Conservation (phyloP, 2,113 vertebrate genomes). For the Balaeniceps rex region DNA sequence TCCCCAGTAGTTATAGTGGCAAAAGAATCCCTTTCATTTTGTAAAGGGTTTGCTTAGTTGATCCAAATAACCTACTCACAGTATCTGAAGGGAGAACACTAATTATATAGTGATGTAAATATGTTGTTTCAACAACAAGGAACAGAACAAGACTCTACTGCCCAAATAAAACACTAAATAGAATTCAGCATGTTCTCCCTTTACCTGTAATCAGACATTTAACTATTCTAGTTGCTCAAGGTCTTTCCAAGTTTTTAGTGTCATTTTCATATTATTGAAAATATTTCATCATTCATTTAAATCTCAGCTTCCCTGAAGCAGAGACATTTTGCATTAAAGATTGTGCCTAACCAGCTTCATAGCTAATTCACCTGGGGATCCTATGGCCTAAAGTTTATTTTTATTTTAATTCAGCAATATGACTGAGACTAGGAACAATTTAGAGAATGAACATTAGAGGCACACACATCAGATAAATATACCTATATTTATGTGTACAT, state of each 20-base stretch:
- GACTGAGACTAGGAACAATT: neutral
- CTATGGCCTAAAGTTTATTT: neutral
- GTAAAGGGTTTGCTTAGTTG: neutral
- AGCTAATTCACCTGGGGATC: neutral
- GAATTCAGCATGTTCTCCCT: neutral
- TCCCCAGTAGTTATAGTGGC: neutral
- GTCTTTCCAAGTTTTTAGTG: conserved; percentile 15
- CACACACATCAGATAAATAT: neutral
- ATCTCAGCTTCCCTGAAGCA: neutral
- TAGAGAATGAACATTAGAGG: neutral
- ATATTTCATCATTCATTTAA: conserved; percentile 25
- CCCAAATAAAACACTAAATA: neutral
- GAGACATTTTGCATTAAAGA: neutral
- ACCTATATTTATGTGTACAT: neutral
- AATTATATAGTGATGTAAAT: neutral
- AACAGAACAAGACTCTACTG: neutral
- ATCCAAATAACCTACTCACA: neutral
- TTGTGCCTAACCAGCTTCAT: neutral
- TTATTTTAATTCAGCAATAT: neutral
- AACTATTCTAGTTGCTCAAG: neutral
- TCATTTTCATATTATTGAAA: conserved; percentile 9
- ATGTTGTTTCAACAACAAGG: conserved; percentile 18
- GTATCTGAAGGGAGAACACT: neutral
- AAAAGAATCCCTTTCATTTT: neutral
- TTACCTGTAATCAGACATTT: neutral